Evolutionary conservation across 2,113 vertebrate genomes (phyloP).

Genomic region (Rhinoderma darwinii): DNA sequence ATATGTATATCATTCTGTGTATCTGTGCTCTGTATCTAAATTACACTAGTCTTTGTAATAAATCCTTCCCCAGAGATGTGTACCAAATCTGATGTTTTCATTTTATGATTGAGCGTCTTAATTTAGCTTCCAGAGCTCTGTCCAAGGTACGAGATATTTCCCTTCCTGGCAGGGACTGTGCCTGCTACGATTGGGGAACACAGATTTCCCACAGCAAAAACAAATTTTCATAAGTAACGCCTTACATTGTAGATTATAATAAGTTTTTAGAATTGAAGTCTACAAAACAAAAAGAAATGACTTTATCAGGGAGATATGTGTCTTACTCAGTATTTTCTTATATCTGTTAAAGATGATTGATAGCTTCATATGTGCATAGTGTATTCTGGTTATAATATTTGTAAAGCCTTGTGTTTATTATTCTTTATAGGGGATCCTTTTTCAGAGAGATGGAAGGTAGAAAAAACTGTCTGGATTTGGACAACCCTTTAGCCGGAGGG

Average conservation of each 20-base stretch:
- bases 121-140: slow-evolving; percentile 41
- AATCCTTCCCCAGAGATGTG: slow-evolving; percentile 38
- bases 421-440: too few species aligned
- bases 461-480: too few species aligned
- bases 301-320: background rate
- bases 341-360: background rate
- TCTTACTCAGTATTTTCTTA: background rate
- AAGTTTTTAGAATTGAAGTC: background rate
- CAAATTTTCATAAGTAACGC: background rate
- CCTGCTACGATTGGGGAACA: background rate
- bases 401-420: too few species aligned
- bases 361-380: too few species aligned
- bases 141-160: slow-evolving; percentile 31
- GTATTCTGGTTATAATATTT: too few species aligned
- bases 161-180: slow-evolving; percentile 2
- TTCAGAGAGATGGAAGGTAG: too few species aligned
- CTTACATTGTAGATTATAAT: background rate
- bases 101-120: slow-evolving; percentile 48
- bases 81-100: slow-evolving; percentile 48
- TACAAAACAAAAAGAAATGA: background rate
- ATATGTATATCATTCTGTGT: slow-evolving; percentile 47
- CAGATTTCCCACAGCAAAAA: slow-evolving; percentile 9
- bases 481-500: too few species aligned
- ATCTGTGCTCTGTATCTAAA: slow-evolving; percentile 48
- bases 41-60: slow-evolving; percentile 40